Evolutionary conservation across 37 sponge, comb jelly and placozoan species (phyloP), one percentile per base, ranked within the genome.

Genomic region (Diacarnus erythraeanus): DNA sequence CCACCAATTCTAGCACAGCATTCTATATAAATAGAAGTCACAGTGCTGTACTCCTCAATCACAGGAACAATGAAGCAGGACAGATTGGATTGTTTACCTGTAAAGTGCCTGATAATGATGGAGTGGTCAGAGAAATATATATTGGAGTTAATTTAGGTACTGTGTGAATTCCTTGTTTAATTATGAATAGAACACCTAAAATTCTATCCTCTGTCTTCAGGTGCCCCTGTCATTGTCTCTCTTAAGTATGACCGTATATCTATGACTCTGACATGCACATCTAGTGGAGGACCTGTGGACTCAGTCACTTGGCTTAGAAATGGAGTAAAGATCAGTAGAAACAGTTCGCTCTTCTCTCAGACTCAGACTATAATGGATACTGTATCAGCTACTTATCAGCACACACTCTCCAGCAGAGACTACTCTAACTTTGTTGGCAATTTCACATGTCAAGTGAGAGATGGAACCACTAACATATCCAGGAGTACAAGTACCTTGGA

Each of bases 241-340:
- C 37, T 67, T 37, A 38, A 20, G 6, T 67, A 67, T 38, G 15
- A 29, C 37, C 68, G 36, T 3, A 3, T 15, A 3, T 3, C 38
- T 18, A 35, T 57, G 37, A 56, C 37, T 74, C 75, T 79, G 34
- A 79, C 69, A n/a, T 79, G 79, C 40, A 68, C 57, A 33, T 68
- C 69, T 42, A 68, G 35, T 79, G 69, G 79, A 63, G 54, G 69
- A 63, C 79, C 79, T 29, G 29, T 44, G 43, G 64, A n/a, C 54
- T 18, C 54, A 37, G 79, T 79, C 51, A 30, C 38, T 25, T 79
- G 79, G 79, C 43, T 21, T 18, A 68, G 22, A 37, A 40, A 79
- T 79, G 79, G 79, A 38, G 25, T 23, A 25, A 39, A 31, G 30
- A 40, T 64, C 15, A 59, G 60, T 17, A 3, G 6, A 4, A 38